Evolutionary conservation across 2,888 invertebrate species (phyloP).

Genomic region (Laothoe populi): DNA sequence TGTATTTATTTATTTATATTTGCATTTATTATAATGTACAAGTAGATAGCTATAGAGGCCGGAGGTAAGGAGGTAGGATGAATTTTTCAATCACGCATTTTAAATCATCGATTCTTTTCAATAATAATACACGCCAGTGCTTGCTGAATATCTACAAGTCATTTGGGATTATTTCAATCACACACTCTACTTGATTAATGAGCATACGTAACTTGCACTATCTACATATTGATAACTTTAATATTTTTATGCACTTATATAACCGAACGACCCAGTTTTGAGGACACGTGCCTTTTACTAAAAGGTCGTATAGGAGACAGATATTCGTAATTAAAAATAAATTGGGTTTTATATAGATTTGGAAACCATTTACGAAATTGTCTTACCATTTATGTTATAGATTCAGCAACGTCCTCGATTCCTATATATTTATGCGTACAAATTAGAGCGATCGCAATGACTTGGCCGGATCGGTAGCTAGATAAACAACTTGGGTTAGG

Average conservation of each 20-base stretch:
- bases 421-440: conserved; percentile 36
- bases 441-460: conserved; percentile 56
- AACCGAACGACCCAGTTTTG: conserved; percentile 1
- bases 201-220: conserved; percentile 3
- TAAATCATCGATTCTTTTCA: conserved; percentile 5
- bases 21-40: conserved; percentile 6
- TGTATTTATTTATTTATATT: no score
- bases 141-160: background rate
- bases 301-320: background rate
- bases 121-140: background rate
- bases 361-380: background rate
- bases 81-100: background rate
- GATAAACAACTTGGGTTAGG: conserved; percentile 71
- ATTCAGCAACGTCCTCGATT: conserved; percentile 9
- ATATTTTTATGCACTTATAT: conserved; percentile 7
- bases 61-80: background rate
- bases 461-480: conserved; percentile 67
- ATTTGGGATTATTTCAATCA: conserved; percentile 19
- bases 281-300: conserved; percentile 3
- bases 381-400: background rate
- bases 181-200: conserved; percentile 21
- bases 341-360: background rate
- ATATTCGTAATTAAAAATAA: conserved; percentile 3
- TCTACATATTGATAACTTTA: conserved; percentile 1
- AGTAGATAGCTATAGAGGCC: background rate